Conservation (phyloP, 2,888 invertebrate species). For the Eutolmus rufibarbis region DNA sequence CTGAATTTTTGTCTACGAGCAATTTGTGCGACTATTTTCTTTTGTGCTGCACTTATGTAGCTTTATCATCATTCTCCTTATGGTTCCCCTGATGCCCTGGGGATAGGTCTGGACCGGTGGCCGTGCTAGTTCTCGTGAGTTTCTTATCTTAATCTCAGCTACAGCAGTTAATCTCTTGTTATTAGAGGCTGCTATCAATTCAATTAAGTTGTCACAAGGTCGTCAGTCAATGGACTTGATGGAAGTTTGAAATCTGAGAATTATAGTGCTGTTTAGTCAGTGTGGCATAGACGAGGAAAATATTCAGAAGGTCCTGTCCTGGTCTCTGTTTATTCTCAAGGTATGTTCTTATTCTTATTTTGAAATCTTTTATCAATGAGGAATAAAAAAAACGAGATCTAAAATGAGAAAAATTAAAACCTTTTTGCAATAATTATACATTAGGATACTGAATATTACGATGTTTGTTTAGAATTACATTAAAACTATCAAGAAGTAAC, state of each 20-base stretch:
- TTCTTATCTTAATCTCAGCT: not conserved
- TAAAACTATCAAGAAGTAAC: no score
- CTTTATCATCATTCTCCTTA: not conserved
- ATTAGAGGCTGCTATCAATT: not conserved
- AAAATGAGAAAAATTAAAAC: no score
- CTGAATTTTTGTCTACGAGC: not conserved
- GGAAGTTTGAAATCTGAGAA: not conserved
- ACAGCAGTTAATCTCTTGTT: not conserved
- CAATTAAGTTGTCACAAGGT: conserved; percentile 14
- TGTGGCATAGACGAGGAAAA: not conserved
- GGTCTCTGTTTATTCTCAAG: not conserved
- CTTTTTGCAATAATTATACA: no score
- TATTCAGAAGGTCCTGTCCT: not conserved
- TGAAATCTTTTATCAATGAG: no score
- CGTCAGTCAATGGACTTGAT: not conserved
- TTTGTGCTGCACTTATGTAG: not conserved
- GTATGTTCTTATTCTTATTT: not conserved
- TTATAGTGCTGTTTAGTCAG: not conserved
- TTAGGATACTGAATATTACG: no score
- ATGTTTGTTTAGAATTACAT: no score
- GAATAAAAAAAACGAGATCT: no score
- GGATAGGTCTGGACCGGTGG: not conserved
- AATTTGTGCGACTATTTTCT: not conserved
- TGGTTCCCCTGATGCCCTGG: not conserved
- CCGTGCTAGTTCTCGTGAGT: not conserved